Evolutionary conservation across 37 sponge, comb jelly and placozoan species (phyloP).

Genomic region (Spongilla lacustris): DNA sequence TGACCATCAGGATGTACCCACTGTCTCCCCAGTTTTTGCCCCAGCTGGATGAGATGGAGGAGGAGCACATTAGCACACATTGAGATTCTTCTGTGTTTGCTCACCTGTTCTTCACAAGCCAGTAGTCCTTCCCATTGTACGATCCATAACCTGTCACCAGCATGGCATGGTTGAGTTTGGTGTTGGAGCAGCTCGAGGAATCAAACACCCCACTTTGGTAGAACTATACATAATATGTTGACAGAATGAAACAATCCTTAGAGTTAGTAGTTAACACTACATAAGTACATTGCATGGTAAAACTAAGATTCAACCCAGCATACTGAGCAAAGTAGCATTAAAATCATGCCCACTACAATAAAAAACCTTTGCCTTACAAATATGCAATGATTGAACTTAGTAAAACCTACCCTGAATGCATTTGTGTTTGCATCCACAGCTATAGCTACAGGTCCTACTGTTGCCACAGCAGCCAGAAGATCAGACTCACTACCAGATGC

Average conservation of each 20-base stretch:
- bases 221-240: conserved; percentile 15
- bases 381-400: too few relatives aligned
- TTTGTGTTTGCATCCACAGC: conserved; percentile 75
- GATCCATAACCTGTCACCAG: conserved; percentile 56
- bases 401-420: conserved; percentile 68
- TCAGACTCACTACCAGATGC: conserved; percentile 66
- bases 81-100: not conserved
- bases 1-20: conserved; percentile 42
- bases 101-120: conserved; percentile 74
- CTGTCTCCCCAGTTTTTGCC: conserved; percentile 33
- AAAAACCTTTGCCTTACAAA: too few relatives aligned
- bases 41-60: conserved; percentile 34
- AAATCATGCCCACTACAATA: too few relatives aligned
- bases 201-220: conserved; percentile 59
- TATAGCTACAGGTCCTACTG: conserved; percentile 81
- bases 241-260: not conserved
- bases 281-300: too few relatives aligned
- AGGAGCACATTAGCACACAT: not conserved
- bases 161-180: conserved; percentile 47
- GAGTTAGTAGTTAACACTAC: too few relatives aligned
- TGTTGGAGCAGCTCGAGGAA: conserved; percentile 50
- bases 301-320: too few relatives aligned
- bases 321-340: too few relatives aligned
- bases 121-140: conserved; percentile 48
- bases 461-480: conserved; percentile 83